Evolutionary conservation across 1,140 invertebrate species (phyloP), one percentile per base, ranked within the genome.

Genomic region (Drosophila novamexicana): DNA sequence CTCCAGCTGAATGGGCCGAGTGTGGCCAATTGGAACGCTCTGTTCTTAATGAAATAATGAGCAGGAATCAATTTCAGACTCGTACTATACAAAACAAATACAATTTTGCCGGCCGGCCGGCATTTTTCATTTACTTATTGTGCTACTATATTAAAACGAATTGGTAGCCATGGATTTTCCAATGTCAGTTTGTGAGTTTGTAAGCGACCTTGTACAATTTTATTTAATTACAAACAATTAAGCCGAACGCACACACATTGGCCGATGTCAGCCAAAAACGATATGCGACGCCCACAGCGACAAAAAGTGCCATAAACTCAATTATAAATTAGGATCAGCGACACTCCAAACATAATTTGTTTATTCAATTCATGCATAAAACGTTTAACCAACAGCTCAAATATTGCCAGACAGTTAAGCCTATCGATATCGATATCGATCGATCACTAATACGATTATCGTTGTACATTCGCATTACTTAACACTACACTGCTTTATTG

Each of bases 211-310:
- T 91, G 88, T 62, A 82, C 71, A 91, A 82, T 91, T 84, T 84
- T 84, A 85, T 84, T 91, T 88, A 91, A 91, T 91, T 91, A 88
- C 83, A 88, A 88, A 77, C 88, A 91, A 91, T 88, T 91, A 91
- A 83, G 59, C 47, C 37, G 36, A 18, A 2, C 22, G 2, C 22
- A 22, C 70, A 68, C 68, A 77, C 22, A 74, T 59, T 18, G 52
- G 50, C 56, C 54, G 52, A 22, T 42, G 22, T 22, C 56, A 58
- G 65, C 62, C 77, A 66, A 82, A 82, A 78, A 78, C 70, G 49
- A 49, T 70, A 49, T 49, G 59, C n/a, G 70, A 77, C 58, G 50
- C 71, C 79, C 75, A 74, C 72, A 40, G 77, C 44, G 12, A 37
- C 61, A 39, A 53, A 71, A 36, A 63, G 36, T 34, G 52, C 12